These are phyloP conservation scores for Heterotis niloticus DNA, from an alignment of 2,113 vertebrate species.

Conservation along the genomic window DNA sequence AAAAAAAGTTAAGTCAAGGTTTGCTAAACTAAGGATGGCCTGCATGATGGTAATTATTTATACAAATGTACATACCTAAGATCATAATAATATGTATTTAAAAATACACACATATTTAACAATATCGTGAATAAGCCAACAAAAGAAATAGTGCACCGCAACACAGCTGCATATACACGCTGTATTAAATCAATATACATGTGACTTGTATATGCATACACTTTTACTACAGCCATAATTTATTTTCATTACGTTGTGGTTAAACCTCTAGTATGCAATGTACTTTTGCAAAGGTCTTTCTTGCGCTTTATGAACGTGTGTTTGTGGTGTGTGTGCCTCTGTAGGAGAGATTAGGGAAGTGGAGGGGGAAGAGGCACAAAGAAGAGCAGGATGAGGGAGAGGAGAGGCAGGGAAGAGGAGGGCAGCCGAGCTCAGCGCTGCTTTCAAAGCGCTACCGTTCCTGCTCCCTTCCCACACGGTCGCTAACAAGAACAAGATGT, in stretches of 20 bases:
- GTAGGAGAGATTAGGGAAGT: neutral
- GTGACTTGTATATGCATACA: neutral
- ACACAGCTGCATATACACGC: too few relatives aligned
- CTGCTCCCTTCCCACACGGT: slow-evolving; percentile 53
- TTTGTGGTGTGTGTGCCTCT: neutral
- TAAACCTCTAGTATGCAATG: neutral
- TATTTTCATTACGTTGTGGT: slow-evolving; percentile 1
- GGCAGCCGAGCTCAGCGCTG: slow-evolving; percentile 34
- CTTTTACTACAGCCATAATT: neutral
- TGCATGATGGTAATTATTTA: too few relatives aligned
- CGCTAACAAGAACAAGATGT: slow-evolving; percentile 73
- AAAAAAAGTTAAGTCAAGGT: too few relatives aligned
- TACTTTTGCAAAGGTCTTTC: neutral
- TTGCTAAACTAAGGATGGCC: too few relatives aligned
- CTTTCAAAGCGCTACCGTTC: slow-evolving; percentile 64
- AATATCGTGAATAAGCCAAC: too few relatives aligned
- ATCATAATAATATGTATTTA: too few relatives aligned
- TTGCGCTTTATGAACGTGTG: neutral
- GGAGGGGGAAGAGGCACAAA: neutral
- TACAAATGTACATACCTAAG: too few relatives aligned
- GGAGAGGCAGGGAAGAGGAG: neutral
- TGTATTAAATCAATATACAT: neutral
- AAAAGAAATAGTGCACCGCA: too few relatives aligned
- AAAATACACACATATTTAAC: too few relatives aligned
- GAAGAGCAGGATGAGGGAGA: neutral